Base-by-base conservation (phyloP, 2,888 invertebrate genomes). In the Entomobrya proxima region DNA sequence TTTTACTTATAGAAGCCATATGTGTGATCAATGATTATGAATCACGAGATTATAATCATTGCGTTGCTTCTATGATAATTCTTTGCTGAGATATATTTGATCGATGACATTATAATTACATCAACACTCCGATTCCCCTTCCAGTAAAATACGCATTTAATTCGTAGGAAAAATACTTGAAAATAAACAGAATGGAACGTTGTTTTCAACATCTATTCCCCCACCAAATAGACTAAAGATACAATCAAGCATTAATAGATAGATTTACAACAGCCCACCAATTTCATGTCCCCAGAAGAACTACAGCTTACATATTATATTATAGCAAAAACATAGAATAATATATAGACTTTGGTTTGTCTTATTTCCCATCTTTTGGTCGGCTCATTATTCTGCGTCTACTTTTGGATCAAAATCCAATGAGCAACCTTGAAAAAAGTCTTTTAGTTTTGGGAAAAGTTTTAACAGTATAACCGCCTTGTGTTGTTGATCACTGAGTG, bases 391-490 rank as follows among this genome's bases (percentile, higher is more conserved):
- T 67, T 37, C 4, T 61, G 18, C 4, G 37, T 4, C 40, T 67
- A 13, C 40, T 37, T 40, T 67, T 18, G 67, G 40, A 18, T 40
- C 47, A 67, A 67, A n/a, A 67, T 67, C 40, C 18, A 21, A 40
- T 40, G 40, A 21, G 40, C 67, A 67, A 67, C 67, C 67, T 67
- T 67, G 67, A 67, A 67, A 67, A 67, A n/a, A n/a, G n/a, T 67
- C 67, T 67, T 37, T 67, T 67, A 67, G n/a, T 67, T 40, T 67
- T 67, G 67, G 67, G 40, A 40, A 40, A 40, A 67, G 67, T 67
- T 40, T 40, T 40, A 67, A 67, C 37, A 67, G 67, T 67, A 40
- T 37, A 64, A 64, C 64, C 18, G 64, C 64, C 32, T n/a, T 18
- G 15, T 64, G 37, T 35, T 52, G 47, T 11, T 47, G 47, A 13